Percentiles rank a stretch among this genome's conserved stretches.
These are phyloP conservation scores for Turritopsis rubra DNA, from an alignment of 30 jellyfish, hydroid and myxozoan species.

Conservation along the genomic window DNA sequence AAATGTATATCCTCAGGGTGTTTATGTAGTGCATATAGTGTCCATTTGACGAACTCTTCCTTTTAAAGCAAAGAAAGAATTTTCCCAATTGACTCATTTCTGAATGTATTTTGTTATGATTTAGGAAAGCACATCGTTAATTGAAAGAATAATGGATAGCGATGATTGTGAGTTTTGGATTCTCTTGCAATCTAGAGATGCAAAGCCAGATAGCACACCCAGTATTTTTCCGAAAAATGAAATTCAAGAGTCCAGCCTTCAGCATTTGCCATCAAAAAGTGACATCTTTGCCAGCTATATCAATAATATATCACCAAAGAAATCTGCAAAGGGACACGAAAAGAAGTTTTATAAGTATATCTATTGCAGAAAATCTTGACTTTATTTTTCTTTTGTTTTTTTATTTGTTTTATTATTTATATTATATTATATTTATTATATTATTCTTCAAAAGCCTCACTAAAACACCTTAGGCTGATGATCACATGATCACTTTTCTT, in stretches of 20 bases:
- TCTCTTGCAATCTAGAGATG: conserved; percentile 15
- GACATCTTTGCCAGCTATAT: neutral
- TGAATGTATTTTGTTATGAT: neutral
- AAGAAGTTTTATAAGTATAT: neutral
- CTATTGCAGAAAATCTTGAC: neutral
- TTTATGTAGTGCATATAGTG: no score
- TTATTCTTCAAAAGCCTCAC: no score
- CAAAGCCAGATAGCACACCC: conserved; percentile 4
- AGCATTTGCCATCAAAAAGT: neutral
- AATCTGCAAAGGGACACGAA: neutral
- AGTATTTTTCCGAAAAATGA: neutral
- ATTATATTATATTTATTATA: no score
- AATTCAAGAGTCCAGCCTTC: neutral
- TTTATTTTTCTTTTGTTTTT: no score
- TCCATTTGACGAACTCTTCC: neutral
- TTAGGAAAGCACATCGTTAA: neutral
- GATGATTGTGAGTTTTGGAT: conserved; percentile 13
- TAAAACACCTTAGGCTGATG: no score
- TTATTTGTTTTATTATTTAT: neutral
- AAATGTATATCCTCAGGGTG: no score
- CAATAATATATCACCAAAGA: neutral
- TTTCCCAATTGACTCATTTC: neutral
- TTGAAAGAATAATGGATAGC: neutral
- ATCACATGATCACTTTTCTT: no score
- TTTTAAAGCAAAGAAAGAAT: neutral